These are phyloP conservation scores for Scytalopus superciliaris DNA, from an alignment of 2,113 vertebrate genomes.

Conservation along the genomic window DNA sequence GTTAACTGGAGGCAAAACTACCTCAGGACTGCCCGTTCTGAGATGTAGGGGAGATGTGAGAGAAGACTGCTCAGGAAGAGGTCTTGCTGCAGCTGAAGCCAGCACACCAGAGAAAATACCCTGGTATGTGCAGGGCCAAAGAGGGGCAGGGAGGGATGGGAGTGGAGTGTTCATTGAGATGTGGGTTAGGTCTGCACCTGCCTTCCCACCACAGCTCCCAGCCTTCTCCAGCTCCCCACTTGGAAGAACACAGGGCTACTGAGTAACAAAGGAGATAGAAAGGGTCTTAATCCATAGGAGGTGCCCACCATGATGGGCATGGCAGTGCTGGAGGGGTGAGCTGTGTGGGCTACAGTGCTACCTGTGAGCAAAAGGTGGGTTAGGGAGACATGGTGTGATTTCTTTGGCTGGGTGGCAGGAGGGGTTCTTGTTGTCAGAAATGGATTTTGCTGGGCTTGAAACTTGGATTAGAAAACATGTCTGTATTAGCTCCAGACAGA, in stretches of 20 bases:
- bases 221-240: neutral
- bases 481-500: conserved; percentile 57
- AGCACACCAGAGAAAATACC: neutral
- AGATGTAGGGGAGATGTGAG: neutral
- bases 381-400: neutral
- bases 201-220: fast-evolving
- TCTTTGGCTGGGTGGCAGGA: neutral
- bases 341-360: neutral
- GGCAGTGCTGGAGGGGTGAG: neutral
- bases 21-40: neutral
- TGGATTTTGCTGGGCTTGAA: conserved; percentile 40
- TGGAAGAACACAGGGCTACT: neutral
- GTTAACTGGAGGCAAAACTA: neutral
- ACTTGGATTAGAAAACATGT: conserved; percentile 35
- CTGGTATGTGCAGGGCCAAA: neutral
- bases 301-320: fast-evolving
- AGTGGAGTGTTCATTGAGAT: neutral
- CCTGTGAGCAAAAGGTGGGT: neutral
- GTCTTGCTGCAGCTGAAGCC: neutral
- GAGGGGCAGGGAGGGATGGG: neutral
- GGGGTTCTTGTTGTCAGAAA: neutral
- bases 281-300: neutral
- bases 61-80: neutral
- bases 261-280: neutral
- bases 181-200: neutral